Percentiles rank a stretch among this genome's conserved stretches.
Evolutionary conservation across 2,888 invertebrate species (phyloP).

Genomic region (Litoditis marina): DNA sequence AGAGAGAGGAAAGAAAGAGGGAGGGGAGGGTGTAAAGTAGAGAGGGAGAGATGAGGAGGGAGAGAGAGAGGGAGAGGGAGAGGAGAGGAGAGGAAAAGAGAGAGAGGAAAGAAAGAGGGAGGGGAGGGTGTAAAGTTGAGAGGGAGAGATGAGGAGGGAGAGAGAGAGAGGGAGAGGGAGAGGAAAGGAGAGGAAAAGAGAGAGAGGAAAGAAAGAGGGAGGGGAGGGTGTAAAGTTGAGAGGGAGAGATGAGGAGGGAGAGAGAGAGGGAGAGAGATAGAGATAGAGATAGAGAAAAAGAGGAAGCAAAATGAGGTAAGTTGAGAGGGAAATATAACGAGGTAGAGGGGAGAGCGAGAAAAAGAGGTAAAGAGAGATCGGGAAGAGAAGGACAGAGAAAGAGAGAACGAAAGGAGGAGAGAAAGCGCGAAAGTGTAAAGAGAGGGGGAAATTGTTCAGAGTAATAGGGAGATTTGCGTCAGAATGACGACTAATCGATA

Average conservation of each 20-base stretch:
- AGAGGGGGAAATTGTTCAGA: not conserved
- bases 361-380: not conserved
- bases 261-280: conserved; percentile 12
- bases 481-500: too few relatives aligned
- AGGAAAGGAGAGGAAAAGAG: conserved; percentile 10
- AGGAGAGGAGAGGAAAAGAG: not conserved
- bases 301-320: not conserved
- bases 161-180: conserved; percentile 11
- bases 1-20: conserved; percentile 4
- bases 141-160: not conserved
- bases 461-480: not conserved
- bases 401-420: not conserved
- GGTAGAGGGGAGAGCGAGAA: not conserved
- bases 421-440: not conserved
- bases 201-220: not conserved
- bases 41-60: conserved; percentile 5
- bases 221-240: conserved; percentile 2
- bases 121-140: not conserved
- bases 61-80: conserved; percentile 5
- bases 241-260: conserved; percentile 1
- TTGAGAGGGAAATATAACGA: not conserved
- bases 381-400: not conserved
- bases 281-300: conserved; percentile 6
- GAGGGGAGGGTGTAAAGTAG: conserved; percentile 2
- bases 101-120: not conserved